Percentiles rank a stretch among this genome's conserved stretches.
Evolutionary conservation across 2,888 invertebrate genomes (phyloP).

Genomic region (Coremacera marginata): DNA sequence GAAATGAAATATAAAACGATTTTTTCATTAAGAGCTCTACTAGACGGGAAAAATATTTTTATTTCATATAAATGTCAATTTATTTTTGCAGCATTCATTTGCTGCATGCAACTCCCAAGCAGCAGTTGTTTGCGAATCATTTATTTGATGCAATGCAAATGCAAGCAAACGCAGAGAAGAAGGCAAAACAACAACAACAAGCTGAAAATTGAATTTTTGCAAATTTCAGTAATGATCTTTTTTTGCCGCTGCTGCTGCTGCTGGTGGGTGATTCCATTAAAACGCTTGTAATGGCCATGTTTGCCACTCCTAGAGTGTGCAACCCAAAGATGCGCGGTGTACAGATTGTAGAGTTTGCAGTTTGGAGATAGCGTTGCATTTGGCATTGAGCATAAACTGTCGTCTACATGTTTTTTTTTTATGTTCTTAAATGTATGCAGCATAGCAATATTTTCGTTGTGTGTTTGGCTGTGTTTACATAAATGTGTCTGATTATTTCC

Average conservation of each 20-base stretch:
- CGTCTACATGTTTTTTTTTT: background rate
- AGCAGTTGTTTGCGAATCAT: no score
- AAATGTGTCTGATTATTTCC: slow-evolving; percentile 20
- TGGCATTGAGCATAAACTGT: background rate
- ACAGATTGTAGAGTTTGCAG: no score
- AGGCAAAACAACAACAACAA: background rate
- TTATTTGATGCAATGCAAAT: background rate
- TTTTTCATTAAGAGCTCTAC: no score
- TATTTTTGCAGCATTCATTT: no score
- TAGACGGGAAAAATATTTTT: no score
- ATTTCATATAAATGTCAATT: no score
- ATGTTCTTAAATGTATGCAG: background rate
- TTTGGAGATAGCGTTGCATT: background rate
- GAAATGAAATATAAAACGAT: no score
- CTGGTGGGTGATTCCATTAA: background rate
- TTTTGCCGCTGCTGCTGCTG: background rate
- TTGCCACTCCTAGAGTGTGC: background rate
- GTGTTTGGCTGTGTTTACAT: background rate
- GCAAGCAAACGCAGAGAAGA: background rate
- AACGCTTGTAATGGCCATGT: no score
- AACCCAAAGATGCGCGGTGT: background rate
- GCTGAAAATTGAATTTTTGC: slow-evolving; percentile 1
- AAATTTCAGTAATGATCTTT: background rate
- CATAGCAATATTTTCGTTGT: background rate
- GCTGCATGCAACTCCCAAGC: no score